Base-by-base conservation (phyloP, 2,113 vertebrate species). In the Polyodon spathula region DNA sequence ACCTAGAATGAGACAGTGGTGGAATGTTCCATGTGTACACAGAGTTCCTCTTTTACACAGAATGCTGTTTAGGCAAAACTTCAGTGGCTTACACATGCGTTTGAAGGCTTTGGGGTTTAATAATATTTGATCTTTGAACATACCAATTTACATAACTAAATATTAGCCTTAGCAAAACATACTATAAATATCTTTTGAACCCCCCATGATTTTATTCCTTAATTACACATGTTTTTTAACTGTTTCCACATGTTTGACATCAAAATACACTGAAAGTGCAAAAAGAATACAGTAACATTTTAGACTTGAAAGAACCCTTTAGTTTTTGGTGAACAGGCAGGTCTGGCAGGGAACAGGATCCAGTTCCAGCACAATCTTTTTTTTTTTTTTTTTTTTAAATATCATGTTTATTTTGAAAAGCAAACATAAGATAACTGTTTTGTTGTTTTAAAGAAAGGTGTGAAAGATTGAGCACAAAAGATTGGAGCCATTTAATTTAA, bases 41-140 rank as follows among this genome's bases (percentile, higher is more conserved):
- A 48, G 4, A 7, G 65, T 44, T 74, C 60, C 62, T 58, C 4
- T n/a, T n/a, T n/a, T n/a, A n/a, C n/a, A n/a, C n/a, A n/a, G 43
- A 44, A 44, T 6, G 43, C 43, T n/a, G n/a, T n/a, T n/a, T n/a
- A n/a, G n/a, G n/a, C n/a, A n/a, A n/a, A n/a, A n/a, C n/a, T 44
- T 44, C 43, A 44, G 43, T 9, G 6, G 9, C 9, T 44, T 7
- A 9, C 43, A 44, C 43, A n/a, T n/a, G n/a, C n/a, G n/a, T n/a
- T n/a, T n/a, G n/a, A n/a, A n/a, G n/a, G n/a, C n/a, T n/a, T n/a
- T n/a, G n/a, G n/a, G n/a, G n/a, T n/a, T n/a, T n/a, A n/a, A n/a
- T 4, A 5, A 50, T 50, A 5, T 50, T 50, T 50, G 11, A 50
- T 4, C 11, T 50, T 50, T 11, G 3, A 8, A 50, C 46, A 50